phyloP scores from a whole-genome alignment of 92 coral and sea anemone species.

The Chrysogorgia sp. region DNA sequence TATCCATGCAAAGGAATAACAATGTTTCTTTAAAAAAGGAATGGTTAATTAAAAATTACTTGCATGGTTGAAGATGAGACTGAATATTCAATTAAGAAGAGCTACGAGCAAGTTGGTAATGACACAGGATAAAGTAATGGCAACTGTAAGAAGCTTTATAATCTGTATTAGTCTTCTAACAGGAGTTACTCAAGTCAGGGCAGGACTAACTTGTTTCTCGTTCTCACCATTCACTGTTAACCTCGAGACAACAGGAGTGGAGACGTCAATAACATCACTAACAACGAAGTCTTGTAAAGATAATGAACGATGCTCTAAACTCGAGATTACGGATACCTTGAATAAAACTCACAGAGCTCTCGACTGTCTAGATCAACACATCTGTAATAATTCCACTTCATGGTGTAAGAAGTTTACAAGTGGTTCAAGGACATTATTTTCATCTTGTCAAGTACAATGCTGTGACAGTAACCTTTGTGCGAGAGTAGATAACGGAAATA shows the following conservation, averaged over 20 bases:
- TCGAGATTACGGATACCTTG: conserved; percentile 5
- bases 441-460: conserved; percentile 21
- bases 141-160: background rate
- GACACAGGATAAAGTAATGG: background rate
- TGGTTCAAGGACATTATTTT: no score
- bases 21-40: no score
- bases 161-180: background rate
- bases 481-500: background rate
- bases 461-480: conserved; percentile 40
- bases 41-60: no score
- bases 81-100: no score
- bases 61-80: no score
- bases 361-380: conserved; percentile 27
- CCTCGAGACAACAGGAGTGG: background rate
- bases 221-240: conserved; percentile 5
- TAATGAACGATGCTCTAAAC: conserved; percentile 23
- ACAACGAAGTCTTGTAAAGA: conserved; percentile 29
- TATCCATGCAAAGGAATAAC: no score
- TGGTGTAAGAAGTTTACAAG: conserved; percentile 35
- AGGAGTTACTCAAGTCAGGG: background rate
- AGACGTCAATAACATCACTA: background rate
- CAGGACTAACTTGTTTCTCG: conserved; percentile 10
- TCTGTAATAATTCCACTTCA: conserved; percentile 18
- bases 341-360: conserved; percentile 35
- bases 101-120: no score